Evolutionary conservation across 2,113 vertebrate genomes (phyloP), one percentile per base, ranked within the genome.

Genomic region (Salvator merianae): DNA sequence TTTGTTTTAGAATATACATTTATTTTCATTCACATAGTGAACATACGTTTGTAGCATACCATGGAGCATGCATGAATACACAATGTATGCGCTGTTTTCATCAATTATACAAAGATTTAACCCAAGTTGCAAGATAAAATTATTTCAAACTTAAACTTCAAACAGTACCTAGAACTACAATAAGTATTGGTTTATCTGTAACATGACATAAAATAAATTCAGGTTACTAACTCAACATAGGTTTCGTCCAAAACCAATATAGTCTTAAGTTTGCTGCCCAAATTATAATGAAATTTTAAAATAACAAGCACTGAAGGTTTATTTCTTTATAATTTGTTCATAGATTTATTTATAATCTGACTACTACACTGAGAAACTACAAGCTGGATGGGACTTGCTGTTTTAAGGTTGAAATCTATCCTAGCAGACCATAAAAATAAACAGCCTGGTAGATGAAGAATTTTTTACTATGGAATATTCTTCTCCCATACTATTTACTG

Each of bases 21-120:
- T 30, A 22, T 30, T 47, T 65, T 9, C n/a, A 32, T 50, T 28
- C 47, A 47, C 30, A 32, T 7, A n/a, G 74, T 63, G 91, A 84
- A 82, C 16, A 59, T 82, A 63, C 86, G 75, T 76, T 90, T 89
- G 81, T 77, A 89, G 77, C 88, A 75, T 77, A 81, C 28, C 36
- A 22, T 65, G 34, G 69, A 82, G 90, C 78, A 26, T 79, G 70
- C 32, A 34, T 79, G 83, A 84, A 68, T 71, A 81, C 5, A 83
- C 55, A 59, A 47, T 77, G 20, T 28, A 40, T 68, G 63, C 43
- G 34, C 32, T 53, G 34, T 55, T 77, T 77, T 76, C 32, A 66
- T 63, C 18, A 26, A 84, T 38, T 55, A n/a, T n/a, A 30, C 63
- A 53, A 30, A 66, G 40, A 83, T 34, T 30, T 40, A 83, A 76